Evolutionary conservation across 2,113 vertebrate genomes (phyloP), one percentile per base, ranked within the genome.

Genomic region (Astur gentilis): DNA sequence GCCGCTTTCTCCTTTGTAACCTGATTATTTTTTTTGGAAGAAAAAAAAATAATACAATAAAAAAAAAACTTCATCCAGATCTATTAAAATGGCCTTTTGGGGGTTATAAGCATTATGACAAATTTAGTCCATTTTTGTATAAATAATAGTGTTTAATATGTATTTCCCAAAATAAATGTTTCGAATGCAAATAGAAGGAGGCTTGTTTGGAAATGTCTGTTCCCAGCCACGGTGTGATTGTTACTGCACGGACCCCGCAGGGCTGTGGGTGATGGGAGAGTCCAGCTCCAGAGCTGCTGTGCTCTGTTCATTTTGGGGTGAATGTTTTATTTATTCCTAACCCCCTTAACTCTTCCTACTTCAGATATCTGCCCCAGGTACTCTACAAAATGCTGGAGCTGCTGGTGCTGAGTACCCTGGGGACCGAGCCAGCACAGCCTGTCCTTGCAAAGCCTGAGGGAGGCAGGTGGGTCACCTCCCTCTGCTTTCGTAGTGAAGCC

Each of bases 91-190:
- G 95, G 97, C 98, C 98, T 98, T 98, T 92, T 65, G 98, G 98
- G 98, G 98, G 98, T 98, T 98, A 98, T 98, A 98, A 98, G 98
- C 98, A 98, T 98, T 98, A 98, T 97, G 98, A 98, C 91, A 98
- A 98, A 98, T 98, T 97, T 86, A 97, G 97, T 97, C 98, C 94
- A 97, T 98, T 97, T 98, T 99, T 99, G 98, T 99, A 98, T 98
- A 98, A 98, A 99, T 99, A 98, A 99, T 98, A 98, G 98, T 99
- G 97, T 99, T 99, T 98, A 98, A 98, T 99, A 98, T 99, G 98
- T 98, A 99, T 99, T 98, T 99, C 98, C 98, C 99, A 99, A 98
- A 99, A 99, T 99, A 99, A 99, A 99, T 99, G 98, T 99, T 98
- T 98, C 97, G 90, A 98, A 99, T 98, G 99, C 97, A 96, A 97